Evolutionary conservation across 1,140 invertebrate species (phyloP), one percentile per base, ranked within the genome.

Genomic region (honey bee (Apis mellifera)): DNA sequence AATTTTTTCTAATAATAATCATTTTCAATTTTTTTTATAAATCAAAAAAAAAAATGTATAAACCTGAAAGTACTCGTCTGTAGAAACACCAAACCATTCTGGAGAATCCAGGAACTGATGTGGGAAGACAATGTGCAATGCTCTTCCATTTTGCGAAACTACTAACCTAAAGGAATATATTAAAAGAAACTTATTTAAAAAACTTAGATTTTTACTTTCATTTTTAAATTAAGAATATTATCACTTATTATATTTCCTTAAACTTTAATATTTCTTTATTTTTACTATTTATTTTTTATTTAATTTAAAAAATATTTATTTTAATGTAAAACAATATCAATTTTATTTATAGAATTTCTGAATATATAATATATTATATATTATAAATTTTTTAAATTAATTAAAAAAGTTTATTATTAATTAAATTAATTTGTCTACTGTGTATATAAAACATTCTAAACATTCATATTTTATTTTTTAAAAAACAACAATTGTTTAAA

Each of bases 91-190:
- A 94, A 98, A 98, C 97, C 97, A 99, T 95, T 99, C 98, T 13
- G 98, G 97, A 68, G 97, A 98, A 94, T 99, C 98, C 84, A 98
- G 95, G 94, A 98, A 98, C 94, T 99, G 97, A 95, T 98, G 97
- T 65, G 96, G 96, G 92, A 97, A 97, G 85, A 99, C 97, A 91
- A 98, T 97, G 94, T 98, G 98, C 57, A 98, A 94, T 78, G 97
- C 97, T 89, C 97, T 95, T 86, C 97, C 97, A 92, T 97, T 96
- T 94, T 98, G 97, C 4, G 97, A 97, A 66, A 98, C 97, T 85
- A 98, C 97, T 90, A 98, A 94, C 93, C 98, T 98, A 93, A 62
- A 91, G 92, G 50, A 84, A 79, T 76, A 79, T 72, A 74, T 8
- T 78, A 2, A 79, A 52, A 66, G 65, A 62, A 32, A 42, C 32